These are phyloP conservation scores for Neodontobutis hainanensis DNA, from an alignment of 2,113 vertebrate species.

Conservation along the genomic window DNA sequence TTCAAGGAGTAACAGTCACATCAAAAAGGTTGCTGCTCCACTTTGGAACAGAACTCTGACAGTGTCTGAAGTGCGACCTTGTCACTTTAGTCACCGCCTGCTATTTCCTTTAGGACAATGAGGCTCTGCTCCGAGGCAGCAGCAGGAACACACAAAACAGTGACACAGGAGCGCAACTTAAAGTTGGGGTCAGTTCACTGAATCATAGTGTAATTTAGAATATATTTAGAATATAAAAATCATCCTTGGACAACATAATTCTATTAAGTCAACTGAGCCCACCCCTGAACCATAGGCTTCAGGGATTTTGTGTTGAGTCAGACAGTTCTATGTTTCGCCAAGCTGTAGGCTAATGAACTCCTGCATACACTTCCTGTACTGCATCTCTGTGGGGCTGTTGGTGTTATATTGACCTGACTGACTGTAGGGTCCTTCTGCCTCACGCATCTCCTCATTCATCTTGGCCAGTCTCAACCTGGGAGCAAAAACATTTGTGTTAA, in stretches of 20 bases:
- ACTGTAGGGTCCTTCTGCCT: slow-evolving; percentile 95
- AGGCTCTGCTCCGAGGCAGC: neutral
- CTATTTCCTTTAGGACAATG: neutral
- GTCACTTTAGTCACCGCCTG: slow-evolving; percentile 24
- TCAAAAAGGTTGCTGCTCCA: slow-evolving; percentile 33
- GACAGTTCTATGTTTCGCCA: slow-evolving; percentile 79
- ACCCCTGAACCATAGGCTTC: slow-evolving; percentile 15
- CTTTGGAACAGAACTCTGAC: slow-evolving; percentile 42
- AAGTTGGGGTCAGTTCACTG: slow-evolving; percentile 32
- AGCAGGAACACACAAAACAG: neutral
- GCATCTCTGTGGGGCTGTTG: slow-evolving; percentile 94
- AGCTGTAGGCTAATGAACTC: slow-evolving; percentile 96
- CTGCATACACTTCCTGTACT: slow-evolving; percentile 95
- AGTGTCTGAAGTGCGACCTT: slow-evolving; percentile 27
- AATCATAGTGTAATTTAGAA: too few species aligned
- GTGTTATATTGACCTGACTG: slow-evolving; percentile 97
- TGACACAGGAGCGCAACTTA: slow-evolving; percentile 13
- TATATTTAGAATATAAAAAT: too few species aligned
- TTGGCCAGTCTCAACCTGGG: slow-evolving; percentile 92
- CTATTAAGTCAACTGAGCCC: slow-evolving; percentile 11
- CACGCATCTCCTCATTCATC: slow-evolving; percentile 99
- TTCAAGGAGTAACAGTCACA: slow-evolving; percentile 42
- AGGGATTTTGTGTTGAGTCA: neutral
- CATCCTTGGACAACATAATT: too few species aligned
- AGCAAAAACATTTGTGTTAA: slow-evolving; percentile 2